phyloP scores from a whole-genome alignment of 2,113 vertebrate species.

The Caloenas nicobarica region DNA sequence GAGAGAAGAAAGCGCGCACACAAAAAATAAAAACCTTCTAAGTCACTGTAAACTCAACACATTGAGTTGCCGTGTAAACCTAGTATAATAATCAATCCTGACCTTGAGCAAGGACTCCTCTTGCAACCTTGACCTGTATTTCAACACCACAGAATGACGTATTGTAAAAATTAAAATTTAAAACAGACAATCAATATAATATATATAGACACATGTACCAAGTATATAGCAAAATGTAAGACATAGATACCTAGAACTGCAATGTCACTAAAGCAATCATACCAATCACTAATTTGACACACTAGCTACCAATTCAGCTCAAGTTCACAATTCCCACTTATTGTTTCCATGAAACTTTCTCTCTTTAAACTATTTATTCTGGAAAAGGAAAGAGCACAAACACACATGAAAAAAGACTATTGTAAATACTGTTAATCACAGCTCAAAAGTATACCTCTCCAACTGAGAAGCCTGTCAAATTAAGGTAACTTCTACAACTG shows the following conservation, averaged over 20 bases:
- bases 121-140: neutral
- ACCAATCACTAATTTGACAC: neutral
- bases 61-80: neutral
- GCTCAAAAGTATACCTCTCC: neutral
- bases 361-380: neutral
- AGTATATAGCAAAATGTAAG: neutral
- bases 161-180: neutral
- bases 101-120: neutral
- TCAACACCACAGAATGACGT: neutral
- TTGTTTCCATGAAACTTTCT: neutral
- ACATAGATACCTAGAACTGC: neutral
- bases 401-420: neutral
- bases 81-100: neutral
- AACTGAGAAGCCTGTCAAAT: neutral
- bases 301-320: neutral
- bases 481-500: neutral
- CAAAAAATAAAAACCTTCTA: neutral
- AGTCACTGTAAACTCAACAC: neutral
- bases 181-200: neutral
- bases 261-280: neutral
- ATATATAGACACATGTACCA: fast-evolving
- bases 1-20: neutral
- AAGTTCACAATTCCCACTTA: neutral
- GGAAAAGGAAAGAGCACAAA: neutral
- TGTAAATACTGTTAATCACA: neutral